Base-by-base conservation (phyloP, 2,888 invertebrate species). In the Hydriomena furcata region DNA sequence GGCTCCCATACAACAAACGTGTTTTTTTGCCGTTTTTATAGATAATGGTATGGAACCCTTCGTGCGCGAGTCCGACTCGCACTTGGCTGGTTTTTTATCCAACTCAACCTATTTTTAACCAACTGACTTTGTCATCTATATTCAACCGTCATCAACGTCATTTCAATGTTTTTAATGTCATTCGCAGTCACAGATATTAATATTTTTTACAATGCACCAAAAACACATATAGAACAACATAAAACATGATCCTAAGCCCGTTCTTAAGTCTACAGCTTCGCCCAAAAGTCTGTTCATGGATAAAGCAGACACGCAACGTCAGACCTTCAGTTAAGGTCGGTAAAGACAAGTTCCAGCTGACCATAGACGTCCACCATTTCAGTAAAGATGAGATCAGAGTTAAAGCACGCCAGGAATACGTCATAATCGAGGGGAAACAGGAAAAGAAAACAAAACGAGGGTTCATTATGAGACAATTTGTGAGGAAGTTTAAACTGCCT, bases 351-450 rank as follows among this genome's bases (percentile, higher is more conserved):
- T 88, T 88, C 51, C 70, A 84, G 48, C n/a, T 89, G 2, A 68
- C 63, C 0, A n/a, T 89, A 3, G 78, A 88, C 31, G 79, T 88
- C 0, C 71, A 71, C 7, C 65, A 76, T 10, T 88, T 74, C 50
- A 68, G 61, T 1, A 80, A 73, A 46, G 81, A 87, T 7, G 88
- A 89, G 48, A 68, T 89, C 6, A 60, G 75, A 6, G 83, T 88
- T 0, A 86, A 84, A 52, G 88, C 84, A 0, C 63, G 76, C 0
- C 65, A 74, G 1, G 81, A 85, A n/a, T 82, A 75, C 44, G 73
- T 89, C 0, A 53, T 82, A 0, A 74, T 89, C 2, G 84, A 89
- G 68, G 89, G 90, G 0, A 86, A 84, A 49, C 82, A 85, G n/a
- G 88, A 87, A 25, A 72, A 72, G 11, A 72, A 76, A 47, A 76